Base-by-base conservation (phyloP, 2,113 vertebrate species). In the Thamnaconus septentrionalis region DNA sequence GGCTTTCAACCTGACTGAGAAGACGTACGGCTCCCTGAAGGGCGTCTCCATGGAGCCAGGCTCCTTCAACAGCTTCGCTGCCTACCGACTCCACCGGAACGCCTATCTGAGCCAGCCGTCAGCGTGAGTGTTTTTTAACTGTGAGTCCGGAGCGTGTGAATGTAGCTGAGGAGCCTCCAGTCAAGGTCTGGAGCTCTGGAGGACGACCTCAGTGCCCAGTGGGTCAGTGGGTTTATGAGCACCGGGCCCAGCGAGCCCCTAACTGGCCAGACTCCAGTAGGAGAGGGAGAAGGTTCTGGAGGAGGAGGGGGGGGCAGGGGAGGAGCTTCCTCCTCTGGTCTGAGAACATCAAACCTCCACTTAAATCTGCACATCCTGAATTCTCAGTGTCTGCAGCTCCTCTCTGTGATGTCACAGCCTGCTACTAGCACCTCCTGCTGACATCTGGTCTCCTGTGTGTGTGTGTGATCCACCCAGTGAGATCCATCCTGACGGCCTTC, bases 21-120 rank as follows among this genome's bases (percentile, higher is more conserved):
- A 94, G 86, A 93, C 90, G 61, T 98, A 95, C 88, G 90, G 93
- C 31, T 93, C 88, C 40, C 85, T 94, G 4, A 91, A 91, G 73
- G 97, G 96, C 0, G 93, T 99, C 3, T 98, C 97, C 41, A 89
- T 98, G 94, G 96, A 98, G 83, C 87, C 97, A 0, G 97, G 97
- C 44, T 97, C 97, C 61, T 98, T 96, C 82, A 98, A 98, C 83
- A 95, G 95, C 84, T 92, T 91, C 75, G 89, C 94, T 0, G 87
- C 97, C 0, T 99, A 96, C 70, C 91, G 90, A 7, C 94, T 99
- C 11, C 97, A 99, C 84, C 95, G 94, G 82, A 92, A 98, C 39
- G 95, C 97, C 57, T 93, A 92, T 84, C 68, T 99, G 61, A 91
- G 62, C 11, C 96, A 98, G 84, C 96, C 95, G 10, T 93, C 94